Evolutionary conservation across 1,140 invertebrate species (phyloP), one percentile per base, ranked within the genome.

Genomic region (Oryctes rhinoceros): DNA sequence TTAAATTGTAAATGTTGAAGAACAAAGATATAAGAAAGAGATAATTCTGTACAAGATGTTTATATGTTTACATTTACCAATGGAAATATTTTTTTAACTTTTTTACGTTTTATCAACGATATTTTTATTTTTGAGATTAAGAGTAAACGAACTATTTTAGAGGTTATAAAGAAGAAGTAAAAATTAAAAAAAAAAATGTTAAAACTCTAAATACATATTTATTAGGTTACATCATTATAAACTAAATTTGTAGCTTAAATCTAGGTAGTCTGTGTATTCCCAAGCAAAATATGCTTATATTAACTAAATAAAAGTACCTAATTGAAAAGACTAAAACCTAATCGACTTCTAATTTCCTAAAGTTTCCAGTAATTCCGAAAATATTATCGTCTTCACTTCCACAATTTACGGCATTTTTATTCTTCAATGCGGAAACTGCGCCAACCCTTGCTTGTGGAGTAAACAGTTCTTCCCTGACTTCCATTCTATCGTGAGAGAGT

Each of bases 311-410:
- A 15, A 53, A 53, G 13, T 53, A 15, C 49, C 13, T 15, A 10
- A 53, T 15, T 53, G n/a, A 44, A 37, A 76, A 1, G 37, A 11
- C 10, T 15, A 44, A 10, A n/a, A 3, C 6, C 62, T 79, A 79
- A 80, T 95, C 94, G 11, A 95, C 93, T 89, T 95, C 93, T 74
- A 95, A 90, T 87, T 94, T 94, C 78, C 94, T 90, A 87, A 95
- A 95, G 83, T 94, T 94, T 67, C 94, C 94, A 7, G 91, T 92
- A 59, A 94, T 90, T 2, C 93, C 93, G 81, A 91, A 89, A 86
- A 94, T 91, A 1, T 91, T 90, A 83, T 94, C 92, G 13, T 88
- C 90, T 62, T 91, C 90, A 20, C 89, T 89, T 0, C 90, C 90
- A 82, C 91, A 91, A 1, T 90, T 90, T 79, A 90, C 90, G 0